A percentile compares a stretch with the other conserved stretches of the same genome.
Evolutionary conservation across 2,888 invertebrate genomes (phyloP).

Genomic region (Aelia acuminata): DNA sequence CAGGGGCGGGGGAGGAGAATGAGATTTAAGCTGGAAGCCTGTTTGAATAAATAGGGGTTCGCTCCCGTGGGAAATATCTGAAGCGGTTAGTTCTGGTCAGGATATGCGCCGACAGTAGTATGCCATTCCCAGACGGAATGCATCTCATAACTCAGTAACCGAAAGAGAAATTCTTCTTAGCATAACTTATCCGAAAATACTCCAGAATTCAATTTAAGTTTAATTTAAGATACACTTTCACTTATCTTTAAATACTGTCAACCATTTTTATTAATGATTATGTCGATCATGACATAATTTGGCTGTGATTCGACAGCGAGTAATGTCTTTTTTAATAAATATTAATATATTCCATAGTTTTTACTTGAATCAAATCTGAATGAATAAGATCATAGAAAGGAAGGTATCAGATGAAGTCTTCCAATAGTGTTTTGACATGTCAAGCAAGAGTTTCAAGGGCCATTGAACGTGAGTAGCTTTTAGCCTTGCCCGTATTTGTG

Average conservation of each 20-base stretch:
- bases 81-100: constrained; percentile 45
- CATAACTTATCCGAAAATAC: not conserved
- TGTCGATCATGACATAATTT: too few species aligned
- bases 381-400: not conserved
- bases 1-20: constrained; percentile 42
- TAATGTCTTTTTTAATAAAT: too few species aligned
- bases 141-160: constrained; percentile 3
- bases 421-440: constrained; percentile 15
- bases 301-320: too few species aligned
- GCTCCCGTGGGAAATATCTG: constrained; percentile 50
- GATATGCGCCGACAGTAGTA: constrained; percentile 15
- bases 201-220: not conserved
- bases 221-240: not conserved
- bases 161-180: not conserved
- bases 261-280: too few species aligned
- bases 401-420: constrained; percentile 4
- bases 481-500: constrained; percentile 25
- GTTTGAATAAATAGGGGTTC: constrained; percentile 55
- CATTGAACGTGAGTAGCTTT: constrained; percentile 34
- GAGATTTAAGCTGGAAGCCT: constrained; percentile 56
- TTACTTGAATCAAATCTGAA: not conserved
- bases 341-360: not conserved
- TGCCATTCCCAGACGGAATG: not conserved
- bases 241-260: too few species aligned
- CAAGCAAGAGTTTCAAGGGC: constrained; percentile 32